Percentiles rank a stretch among this genome's conserved stretches.
phyloP scores from a whole-genome alignment of 92 coral and sea anemone species.

The Meandrina meandrites region DNA sequence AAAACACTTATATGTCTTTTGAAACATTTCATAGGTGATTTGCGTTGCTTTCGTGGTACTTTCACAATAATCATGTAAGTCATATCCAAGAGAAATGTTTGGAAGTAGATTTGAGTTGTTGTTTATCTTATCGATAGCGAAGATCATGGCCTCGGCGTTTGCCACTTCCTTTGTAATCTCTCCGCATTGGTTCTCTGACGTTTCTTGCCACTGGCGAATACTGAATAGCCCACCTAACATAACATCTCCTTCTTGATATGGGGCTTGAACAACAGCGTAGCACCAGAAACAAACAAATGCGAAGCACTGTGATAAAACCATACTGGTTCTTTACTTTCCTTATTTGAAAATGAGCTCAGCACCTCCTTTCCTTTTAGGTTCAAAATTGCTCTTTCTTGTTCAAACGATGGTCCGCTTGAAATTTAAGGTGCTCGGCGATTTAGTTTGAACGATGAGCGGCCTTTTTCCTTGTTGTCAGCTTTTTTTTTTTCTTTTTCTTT shows the following conservation, averaged over 20 bases:
- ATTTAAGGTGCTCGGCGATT: not conserved
- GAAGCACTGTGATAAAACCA: not conserved
- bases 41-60: not conserved
- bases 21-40: not conserved
- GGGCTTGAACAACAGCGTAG: not conserved
- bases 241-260: conserved; percentile 46
- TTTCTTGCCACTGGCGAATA: conserved; percentile 21
- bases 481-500: not conserved
- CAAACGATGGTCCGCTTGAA: not conserved
- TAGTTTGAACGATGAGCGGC: not conserved
- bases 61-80: not conserved
- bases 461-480: not conserved
- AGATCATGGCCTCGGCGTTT: conserved; percentile 82
- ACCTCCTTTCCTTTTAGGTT: too few relatives aligned
- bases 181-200: conserved; percentile 54
- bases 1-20: not conserved
- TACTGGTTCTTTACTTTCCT: not conserved
- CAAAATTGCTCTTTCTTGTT: not conserved
- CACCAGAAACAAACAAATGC: not conserved
- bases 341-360: not conserved
- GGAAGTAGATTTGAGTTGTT: conserved; percentile 60
- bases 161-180: conserved; percentile 66
- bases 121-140: conserved; percentile 73
- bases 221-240: conserved; percentile 79
- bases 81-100: conserved; percentile 71